These are phyloP conservation scores for Parochlus steinenii DNA, from an alignment of 2,888 invertebrate species.

Conservation along the genomic window DNA sequence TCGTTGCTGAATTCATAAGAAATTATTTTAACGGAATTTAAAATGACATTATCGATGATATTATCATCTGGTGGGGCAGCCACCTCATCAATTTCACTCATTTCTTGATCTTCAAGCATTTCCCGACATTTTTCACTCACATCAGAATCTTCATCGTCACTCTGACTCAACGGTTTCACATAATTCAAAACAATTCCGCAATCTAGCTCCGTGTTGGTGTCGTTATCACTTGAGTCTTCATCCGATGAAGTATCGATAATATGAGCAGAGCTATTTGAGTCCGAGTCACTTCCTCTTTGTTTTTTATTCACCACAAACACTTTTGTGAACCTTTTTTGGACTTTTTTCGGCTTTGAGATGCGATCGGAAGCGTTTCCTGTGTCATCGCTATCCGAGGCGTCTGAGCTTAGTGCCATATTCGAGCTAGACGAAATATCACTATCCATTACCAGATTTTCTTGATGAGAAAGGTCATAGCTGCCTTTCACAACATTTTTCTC, in stretches of 20 bases:
- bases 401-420: slow-evolving; percentile 25
- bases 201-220: slow-evolving; percentile 31
- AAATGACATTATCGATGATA: slow-evolving; percentile 1
- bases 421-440: slow-evolving; percentile 25
- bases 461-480: slow-evolving; percentile 23
- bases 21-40: slow-evolving; percentile 11
- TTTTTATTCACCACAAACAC: slow-evolving; percentile 50
- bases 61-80: slow-evolving; percentile 8
- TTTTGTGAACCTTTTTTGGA: slow-evolving; percentile 45
- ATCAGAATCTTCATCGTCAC: slow-evolving; percentile 14
- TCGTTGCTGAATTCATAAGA: slow-evolving; percentile 6
- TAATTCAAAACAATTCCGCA: slow-evolving; percentile 21
- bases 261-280: slow-evolving; percentile 38
- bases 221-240: slow-evolving; percentile 46
- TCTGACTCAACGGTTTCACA: slow-evolving; percentile 21
- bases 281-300: slow-evolving; percentile 39
- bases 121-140: slow-evolving; percentile 16
- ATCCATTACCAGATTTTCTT: slow-evolving; percentile 15
- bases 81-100: no score
- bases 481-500: slow-evolving; percentile 19
- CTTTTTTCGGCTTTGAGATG: slow-evolving; percentile 31
- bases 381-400: slow-evolving; percentile 33
- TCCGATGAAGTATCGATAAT: slow-evolving; percentile 29
- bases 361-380: slow-evolving; percentile 38
- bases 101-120: slow-evolving; percentile 15